Evolutionary conservation across 2,113 vertebrate genomes (phyloP).

Genomic region (Nibea albiflora): DNA sequence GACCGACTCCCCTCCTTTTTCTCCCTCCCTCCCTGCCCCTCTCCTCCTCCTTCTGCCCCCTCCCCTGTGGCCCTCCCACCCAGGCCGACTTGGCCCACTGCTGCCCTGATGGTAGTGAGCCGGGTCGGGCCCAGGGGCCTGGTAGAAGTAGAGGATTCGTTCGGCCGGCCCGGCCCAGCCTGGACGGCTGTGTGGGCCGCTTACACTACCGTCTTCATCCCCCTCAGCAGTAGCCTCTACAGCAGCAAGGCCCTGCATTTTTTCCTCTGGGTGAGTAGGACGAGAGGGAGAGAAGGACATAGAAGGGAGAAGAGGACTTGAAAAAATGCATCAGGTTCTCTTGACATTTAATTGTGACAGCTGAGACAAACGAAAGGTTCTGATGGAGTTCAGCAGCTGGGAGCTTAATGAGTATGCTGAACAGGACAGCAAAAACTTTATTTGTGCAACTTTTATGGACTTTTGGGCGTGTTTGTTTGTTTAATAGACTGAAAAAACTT

Average conservation of each 20-base stretch:
- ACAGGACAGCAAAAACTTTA: background rate
- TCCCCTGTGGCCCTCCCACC: conserved; percentile 56
- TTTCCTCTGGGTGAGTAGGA: conserved; percentile 85
- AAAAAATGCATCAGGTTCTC: background rate
- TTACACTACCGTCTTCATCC: conserved; percentile 86
- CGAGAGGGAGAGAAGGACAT: conserved; percentile 10
- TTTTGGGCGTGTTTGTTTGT: background rate
- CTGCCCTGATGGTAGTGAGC: conserved; percentile 78
- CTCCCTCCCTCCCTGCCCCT: conserved; percentile 46
- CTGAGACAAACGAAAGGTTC: background rate
- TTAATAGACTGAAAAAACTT: background rate
- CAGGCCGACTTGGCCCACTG: conserved; percentile 56
- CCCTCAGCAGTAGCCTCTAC: conserved; percentile 84
- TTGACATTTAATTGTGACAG: conserved; percentile 12
- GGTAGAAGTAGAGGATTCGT: conserved; percentile 68
- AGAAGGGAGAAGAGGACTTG: conserved; percentile 3
- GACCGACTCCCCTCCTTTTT: conserved; percentile 56
- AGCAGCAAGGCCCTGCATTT: conserved; percentile 86
- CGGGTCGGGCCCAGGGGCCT: conserved; percentile 81
- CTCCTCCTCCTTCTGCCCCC: conserved; percentile 44
- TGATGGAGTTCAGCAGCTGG: too few relatives aligned
- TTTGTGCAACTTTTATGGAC: conserved; percentile 10
- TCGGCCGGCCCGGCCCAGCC: conserved; percentile 49
- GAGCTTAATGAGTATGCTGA: background rate
- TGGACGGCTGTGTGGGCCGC: conserved; percentile 82